Conservation (phyloP, 2,113 vertebrate genomes). For the Etia nguti region DNA sequence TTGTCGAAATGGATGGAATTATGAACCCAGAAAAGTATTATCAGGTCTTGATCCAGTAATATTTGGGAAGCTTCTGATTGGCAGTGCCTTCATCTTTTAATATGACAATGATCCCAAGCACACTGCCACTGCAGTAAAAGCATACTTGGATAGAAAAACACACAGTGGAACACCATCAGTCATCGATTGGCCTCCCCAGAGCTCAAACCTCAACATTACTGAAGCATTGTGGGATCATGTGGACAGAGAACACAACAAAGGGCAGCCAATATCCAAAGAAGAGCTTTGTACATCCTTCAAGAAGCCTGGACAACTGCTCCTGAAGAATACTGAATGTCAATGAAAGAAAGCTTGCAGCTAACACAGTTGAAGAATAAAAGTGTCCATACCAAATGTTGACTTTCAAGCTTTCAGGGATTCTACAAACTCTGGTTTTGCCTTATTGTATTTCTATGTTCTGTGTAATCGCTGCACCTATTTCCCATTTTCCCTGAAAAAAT, state of each 20-base stretch:
- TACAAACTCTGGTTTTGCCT: neutral
- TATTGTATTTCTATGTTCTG: neutral
- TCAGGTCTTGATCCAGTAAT: neutral
- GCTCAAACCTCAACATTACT: neutral
- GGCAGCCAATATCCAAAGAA: neutral
- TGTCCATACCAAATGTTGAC: neutral
- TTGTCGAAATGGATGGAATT: neutral
- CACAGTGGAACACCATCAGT: neutral
- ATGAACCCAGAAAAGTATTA: neutral
- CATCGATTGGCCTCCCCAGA: neutral
- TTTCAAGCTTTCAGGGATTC: neutral
- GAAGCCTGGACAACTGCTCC: neutral
- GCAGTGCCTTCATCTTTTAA: neutral
- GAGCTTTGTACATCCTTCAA: neutral
- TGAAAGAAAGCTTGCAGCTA: neutral
- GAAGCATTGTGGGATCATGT: neutral
- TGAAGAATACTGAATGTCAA: neutral
- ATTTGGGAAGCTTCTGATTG: neutral
- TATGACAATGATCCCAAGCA: neutral
- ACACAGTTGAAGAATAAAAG: neutral
- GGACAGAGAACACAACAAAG: neutral
- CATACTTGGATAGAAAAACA: neutral
- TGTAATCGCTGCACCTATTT: neutral
- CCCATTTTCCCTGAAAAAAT: neutral
- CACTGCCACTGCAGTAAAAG: neutral